These are phyloP conservation scores for Machaerirhynchus nigripectus DNA, from an alignment of 2,113 vertebrate species.

Conservation along the genomic window DNA sequence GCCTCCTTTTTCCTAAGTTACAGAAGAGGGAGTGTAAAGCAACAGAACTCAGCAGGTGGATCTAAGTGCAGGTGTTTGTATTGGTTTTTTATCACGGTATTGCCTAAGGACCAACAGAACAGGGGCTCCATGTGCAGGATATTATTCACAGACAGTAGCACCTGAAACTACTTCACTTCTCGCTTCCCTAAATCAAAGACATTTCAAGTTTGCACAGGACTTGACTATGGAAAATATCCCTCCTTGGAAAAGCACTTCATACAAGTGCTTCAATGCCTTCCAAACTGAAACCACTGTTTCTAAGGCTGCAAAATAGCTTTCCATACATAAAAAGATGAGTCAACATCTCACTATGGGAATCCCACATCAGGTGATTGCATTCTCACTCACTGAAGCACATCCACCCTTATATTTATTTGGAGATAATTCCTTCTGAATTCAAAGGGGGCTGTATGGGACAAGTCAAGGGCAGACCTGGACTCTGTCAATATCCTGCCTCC, in stretches of 20 bases:
- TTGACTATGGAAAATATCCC: neutral
- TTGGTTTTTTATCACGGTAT: neutral
- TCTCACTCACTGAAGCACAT: neutral
- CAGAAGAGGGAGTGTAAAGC: neutral
- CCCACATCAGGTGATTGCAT: neutral
- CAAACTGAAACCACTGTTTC: neutral
- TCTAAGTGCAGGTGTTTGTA: neutral
- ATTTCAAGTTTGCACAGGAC: conserved; percentile 34
- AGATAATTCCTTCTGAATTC: neutral
- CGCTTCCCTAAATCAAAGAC: neutral
- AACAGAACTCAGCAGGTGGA: neutral
- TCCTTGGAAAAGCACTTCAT: neutral
- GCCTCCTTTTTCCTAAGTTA: neutral
- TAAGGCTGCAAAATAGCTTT: conserved; percentile 1
- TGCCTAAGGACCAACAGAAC: conserved; percentile 27
- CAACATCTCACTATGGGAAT: neutral
- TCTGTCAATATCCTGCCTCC: neutral
- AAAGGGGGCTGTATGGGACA: neutral
- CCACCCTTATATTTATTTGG: neutral
- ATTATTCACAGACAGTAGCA: neutral
- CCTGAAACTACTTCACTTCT: neutral
- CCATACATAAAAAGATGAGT: neutral
- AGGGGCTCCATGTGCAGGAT: neutral
- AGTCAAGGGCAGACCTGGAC: neutral
- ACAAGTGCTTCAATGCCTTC: neutral